Evolutionary conservation across 2,888 invertebrate species (phyloP).

Genomic region (Cybosia mesomella): DNA sequence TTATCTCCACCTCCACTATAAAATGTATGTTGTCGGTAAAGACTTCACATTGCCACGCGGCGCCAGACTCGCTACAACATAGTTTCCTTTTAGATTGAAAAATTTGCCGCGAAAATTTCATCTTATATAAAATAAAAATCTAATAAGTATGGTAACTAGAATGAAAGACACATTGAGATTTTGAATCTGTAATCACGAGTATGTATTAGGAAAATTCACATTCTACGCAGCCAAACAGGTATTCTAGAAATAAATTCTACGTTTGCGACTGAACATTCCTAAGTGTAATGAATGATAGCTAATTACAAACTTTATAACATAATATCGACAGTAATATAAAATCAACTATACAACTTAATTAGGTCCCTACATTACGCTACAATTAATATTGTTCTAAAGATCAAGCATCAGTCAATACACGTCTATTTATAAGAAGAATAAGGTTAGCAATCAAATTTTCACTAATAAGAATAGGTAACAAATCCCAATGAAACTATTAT

Average conservation of each 20-base stretch:
- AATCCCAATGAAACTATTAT: not conserved
- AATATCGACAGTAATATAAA: slow-evolving; percentile 28
- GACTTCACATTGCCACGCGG: not conserved
- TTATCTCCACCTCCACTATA: not conserved
- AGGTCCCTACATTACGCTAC: slow-evolving; percentile 31
- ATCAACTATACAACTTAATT: slow-evolving; percentile 21
- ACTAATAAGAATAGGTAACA: not conserved
- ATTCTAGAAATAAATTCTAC: slow-evolving; percentile 31
- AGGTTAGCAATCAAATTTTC: not conserved
- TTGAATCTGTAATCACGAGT: slow-evolving; percentile 46
- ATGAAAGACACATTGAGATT: slow-evolving; percentile 32
- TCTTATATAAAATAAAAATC: too few relatives aligned
- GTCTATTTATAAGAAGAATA: slow-evolving; percentile 21
- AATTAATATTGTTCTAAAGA: slow-evolving; percentile 38
- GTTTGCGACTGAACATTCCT: slow-evolving; percentile 28
- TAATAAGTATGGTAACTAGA: not conserved
- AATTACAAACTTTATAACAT: slow-evolving; percentile 39
- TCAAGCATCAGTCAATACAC: slow-evolving; percentile 36
- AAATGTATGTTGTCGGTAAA: not conserved
- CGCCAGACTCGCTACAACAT: too few relatives aligned
- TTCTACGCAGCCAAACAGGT: slow-evolving; percentile 29
- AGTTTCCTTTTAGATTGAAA: not conserved
- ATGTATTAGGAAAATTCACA: slow-evolving; percentile 27
- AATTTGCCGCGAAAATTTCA: not conserved
- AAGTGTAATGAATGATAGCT: slow-evolving; percentile 18